Evolutionary conservation across 2,113 vertebrate genomes (phyloP).

Genomic region (Hydropotes inermis): DNA sequence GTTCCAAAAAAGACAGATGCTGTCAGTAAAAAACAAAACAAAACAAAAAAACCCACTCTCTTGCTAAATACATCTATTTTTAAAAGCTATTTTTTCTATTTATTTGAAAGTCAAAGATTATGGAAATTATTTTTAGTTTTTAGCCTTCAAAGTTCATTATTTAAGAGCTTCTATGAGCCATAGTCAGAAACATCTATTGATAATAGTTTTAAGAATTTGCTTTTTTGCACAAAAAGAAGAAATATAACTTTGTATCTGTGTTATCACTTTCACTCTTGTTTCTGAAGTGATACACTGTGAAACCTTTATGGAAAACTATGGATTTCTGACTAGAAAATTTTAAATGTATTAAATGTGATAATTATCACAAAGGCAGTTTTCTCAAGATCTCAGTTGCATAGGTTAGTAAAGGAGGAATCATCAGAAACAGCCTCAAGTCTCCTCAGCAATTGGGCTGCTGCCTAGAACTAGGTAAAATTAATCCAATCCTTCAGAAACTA

Average conservation of each 20-base stretch:
- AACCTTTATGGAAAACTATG: not conserved
- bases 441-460: not conserved
- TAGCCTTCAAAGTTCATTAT: not conserved
- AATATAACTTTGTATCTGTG: not conserved
- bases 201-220: not conserved
- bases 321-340: not conserved
- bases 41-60: not conserved
- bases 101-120: not conserved
- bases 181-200: not conserved
- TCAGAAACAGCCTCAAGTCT: not conserved
- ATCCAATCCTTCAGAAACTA: not conserved
- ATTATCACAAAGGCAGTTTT: not conserved
- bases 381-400: not conserved
- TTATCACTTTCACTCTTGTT: not conserved
- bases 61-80: slow-evolving; percentile 14
- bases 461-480: not conserved
- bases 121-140: slow-evolving; percentile 13
- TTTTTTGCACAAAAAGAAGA: not conserved
- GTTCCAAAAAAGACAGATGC: not conserved
- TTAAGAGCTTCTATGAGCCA: not conserved
- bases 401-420: not conserved
- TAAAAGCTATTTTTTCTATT: not conserved
- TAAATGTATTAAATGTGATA: not conserved
- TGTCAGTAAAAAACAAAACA: not conserved
- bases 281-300: not conserved